Evolutionary conservation across 1,140 invertebrate species (phyloP).

Genomic region (Zaprionus vittiger): DNA sequence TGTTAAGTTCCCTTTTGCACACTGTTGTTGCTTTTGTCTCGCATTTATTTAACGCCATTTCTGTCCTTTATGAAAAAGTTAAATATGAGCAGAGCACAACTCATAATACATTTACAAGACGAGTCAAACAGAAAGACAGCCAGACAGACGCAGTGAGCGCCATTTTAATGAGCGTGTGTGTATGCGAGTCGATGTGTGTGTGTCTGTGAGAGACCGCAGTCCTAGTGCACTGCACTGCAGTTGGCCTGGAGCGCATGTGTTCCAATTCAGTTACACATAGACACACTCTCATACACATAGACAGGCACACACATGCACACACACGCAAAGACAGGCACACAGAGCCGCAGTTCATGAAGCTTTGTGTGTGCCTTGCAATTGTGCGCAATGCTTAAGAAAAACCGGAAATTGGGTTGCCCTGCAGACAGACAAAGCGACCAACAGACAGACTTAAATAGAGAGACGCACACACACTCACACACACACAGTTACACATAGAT

Average conservation of each 20-base stretch:
- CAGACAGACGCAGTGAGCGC: slow-evolving; percentile 32
- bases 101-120: slow-evolving; percentile 78
- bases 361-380: slow-evolving; percentile 63
- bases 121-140: slow-evolving; percentile 39
- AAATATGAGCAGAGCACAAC: slow-evolving; percentile 68
- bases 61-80: slow-evolving; percentile 73
- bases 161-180: slow-evolving; percentile 75
- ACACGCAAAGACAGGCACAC: slow-evolving; percentile 9
- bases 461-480: slow-evolving; percentile 47
- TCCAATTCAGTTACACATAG: slow-evolving; percentile 72
- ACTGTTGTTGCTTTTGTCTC: slow-evolving; percentile 16
- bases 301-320: slow-evolving; percentile 19
- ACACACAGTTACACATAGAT: slow-evolving; percentile 58
- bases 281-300: slow-evolving; percentile 37
- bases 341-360: slow-evolving; percentile 39
- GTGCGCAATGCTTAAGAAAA: slow-evolving; percentile 79
- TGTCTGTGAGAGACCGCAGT: slow-evolving; percentile 55
- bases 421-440: slow-evolving; percentile 68
- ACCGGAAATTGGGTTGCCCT: slow-evolving; percentile 80
- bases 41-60: slow-evolving; percentile 77
- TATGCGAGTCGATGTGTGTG: slow-evolving; percentile 32
- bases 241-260: slow-evolving; percentile 76
- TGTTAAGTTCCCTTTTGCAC: neutral
- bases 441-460: slow-evolving; percentile 48
- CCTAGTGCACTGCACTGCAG: slow-evolving; percentile 70